A percentile compares a stretch with the other conserved stretches of the same genome.
These are phyloP conservation scores for Tetraodon nigroviridis DNA, from an alignment of 2,113 vertebrate genomes.

Conservation along the genomic window DNA sequence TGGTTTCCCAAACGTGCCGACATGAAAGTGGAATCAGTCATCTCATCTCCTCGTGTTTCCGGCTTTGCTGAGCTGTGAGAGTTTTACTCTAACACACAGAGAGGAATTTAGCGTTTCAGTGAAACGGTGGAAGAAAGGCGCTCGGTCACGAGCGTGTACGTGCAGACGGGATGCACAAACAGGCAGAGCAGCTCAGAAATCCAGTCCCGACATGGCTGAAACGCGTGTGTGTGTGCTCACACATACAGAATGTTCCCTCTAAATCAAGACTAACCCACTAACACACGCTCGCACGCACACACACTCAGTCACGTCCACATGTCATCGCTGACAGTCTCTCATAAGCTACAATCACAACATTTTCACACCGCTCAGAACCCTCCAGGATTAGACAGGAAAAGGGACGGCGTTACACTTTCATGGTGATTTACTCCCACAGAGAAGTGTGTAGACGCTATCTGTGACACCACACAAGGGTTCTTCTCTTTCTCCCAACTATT, in stretches of 20 bases:
- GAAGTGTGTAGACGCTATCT: not conserved
- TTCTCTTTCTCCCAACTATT: not conserved
- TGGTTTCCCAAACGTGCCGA: too few relatives aligned
- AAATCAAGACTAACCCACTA: not conserved
- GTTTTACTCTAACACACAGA: not conserved
- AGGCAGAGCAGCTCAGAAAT: slow-evolving; percentile 1
- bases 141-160: slow-evolving; percentile 6
- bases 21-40: too few relatives aligned
- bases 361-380: slow-evolving; percentile 12
- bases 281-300: not conserved
- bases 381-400: slow-evolving; percentile 9
- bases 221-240: not conserved
- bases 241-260: too few relatives aligned
- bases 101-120: slow-evolving; percentile 45
- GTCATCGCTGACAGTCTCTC: slow-evolving; percentile 19
- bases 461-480: not conserved
- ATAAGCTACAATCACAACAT: slow-evolving; percentile 18
- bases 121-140: slow-evolving; percentile 8
- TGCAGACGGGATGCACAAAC: not conserved
- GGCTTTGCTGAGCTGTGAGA: too few relatives aligned
- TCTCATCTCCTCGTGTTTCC: too few relatives aligned
- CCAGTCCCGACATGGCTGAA: not conserved
- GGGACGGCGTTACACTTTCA: slow-evolving; percentile 4
- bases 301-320: slow-evolving; percentile 12
- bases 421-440: not conserved